phyloP scores from a whole-genome alignment of 2,113 vertebrate genomes.

The Romanogobio albipinnatus region DNA sequence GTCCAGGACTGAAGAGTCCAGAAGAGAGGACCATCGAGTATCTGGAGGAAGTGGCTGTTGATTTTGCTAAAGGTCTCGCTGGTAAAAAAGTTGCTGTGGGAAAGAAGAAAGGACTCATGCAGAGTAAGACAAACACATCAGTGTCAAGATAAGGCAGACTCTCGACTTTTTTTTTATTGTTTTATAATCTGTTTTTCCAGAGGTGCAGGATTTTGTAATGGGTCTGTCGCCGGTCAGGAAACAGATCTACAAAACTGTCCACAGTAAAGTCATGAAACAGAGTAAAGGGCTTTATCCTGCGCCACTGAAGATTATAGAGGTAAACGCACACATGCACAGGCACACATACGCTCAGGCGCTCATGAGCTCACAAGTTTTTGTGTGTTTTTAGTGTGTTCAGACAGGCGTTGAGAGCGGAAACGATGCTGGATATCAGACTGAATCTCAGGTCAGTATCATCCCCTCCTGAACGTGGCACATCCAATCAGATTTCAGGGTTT shows the following conservation, averaged over 20 bases:
- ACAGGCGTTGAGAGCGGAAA: conserved; percentile 81
- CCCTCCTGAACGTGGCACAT: too few relatives aligned
- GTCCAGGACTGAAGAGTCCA: conserved; percentile 81
- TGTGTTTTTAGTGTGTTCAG: conserved; percentile 76
- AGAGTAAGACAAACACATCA: conserved; percentile 77
- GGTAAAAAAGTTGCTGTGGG: conserved; percentile 79
- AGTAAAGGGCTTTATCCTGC: conserved; percentile 90
- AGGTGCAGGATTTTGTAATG: conserved; percentile 79
- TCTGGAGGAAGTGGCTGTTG: conserved; percentile 84
- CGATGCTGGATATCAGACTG: conserved; percentile 78
- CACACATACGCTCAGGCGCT: neutral
- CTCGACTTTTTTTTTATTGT: neutral
- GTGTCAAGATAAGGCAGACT: neutral
- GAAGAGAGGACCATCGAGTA: conserved; percentile 83
- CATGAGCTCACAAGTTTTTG: neutral
- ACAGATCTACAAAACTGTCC: conserved; percentile 85
- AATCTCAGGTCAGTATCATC: conserved; percentile 78
- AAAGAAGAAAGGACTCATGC: conserved; percentile 78
- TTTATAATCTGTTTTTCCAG: conserved; percentile 67
- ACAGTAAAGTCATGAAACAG: conserved; percentile 81
- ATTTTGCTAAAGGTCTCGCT: conserved; percentile 79
- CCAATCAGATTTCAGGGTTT: neutral
- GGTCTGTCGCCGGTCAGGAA: conserved; percentile 80
- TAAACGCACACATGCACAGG: conserved; percentile 54
- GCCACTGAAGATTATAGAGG: conserved; percentile 87